Conservation (phyloP, 2,113 vertebrate genomes). For the Callaeas wilsoni region DNA sequence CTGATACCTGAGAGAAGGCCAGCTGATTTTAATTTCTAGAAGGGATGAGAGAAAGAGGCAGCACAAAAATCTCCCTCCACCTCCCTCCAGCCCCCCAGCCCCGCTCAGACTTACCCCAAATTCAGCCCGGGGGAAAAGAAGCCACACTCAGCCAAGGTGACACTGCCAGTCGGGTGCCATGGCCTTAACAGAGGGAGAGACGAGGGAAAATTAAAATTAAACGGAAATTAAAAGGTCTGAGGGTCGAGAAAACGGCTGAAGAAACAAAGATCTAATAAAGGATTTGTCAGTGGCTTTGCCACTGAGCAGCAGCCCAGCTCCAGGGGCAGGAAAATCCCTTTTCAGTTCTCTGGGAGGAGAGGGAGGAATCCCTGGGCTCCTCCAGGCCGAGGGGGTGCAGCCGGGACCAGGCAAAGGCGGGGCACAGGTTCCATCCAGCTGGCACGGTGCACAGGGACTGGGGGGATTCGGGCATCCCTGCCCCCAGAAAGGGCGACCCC, state of each 20-base stretch:
- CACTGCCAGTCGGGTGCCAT: not conserved
- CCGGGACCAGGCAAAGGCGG: not conserved
- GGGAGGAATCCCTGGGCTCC: not conserved
- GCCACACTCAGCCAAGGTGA: not conserved
- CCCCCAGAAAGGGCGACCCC: not conserved
- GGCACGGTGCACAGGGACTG: accelerated
- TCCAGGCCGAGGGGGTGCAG: accelerated
- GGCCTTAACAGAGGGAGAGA: not conserved
- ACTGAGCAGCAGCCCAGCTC: not conserved
- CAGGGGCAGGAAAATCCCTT: not conserved
- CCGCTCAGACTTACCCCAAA: not conserved
- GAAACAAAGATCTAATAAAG: not conserved
- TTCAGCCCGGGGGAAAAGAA: not conserved
- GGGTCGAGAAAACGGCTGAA: not conserved
- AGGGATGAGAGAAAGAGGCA: not conserved
- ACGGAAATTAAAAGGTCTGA: not conserved
- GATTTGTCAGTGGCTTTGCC: not conserved
- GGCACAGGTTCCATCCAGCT: not conserved
- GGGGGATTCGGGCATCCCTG: not conserved
- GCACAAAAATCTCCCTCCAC: not conserved
- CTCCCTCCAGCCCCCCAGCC: not conserved
- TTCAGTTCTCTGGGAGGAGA: not conserved
- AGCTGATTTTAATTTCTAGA: not conserved
- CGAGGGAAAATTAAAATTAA: not conserved
- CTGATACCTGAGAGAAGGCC: not conserved